Conservation (phyloP, 2,797 vertebrate genomes). For the Tapera naevia region DNA sequence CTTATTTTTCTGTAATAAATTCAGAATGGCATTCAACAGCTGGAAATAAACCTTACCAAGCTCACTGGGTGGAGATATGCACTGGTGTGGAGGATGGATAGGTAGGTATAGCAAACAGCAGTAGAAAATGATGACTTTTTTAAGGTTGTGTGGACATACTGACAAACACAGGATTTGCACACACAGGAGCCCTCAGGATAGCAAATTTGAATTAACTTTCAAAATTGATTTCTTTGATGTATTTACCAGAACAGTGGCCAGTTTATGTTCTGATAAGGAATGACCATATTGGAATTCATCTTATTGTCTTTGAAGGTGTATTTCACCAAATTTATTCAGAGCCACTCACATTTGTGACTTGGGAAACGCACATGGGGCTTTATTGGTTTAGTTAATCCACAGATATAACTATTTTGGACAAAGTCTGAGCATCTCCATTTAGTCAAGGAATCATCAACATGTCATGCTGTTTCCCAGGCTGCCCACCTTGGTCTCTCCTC, state of each 20-base stretch:
- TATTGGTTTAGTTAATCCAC: background rate
- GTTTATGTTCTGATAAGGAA: background rate
- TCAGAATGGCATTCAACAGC: background rate
- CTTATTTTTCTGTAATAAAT: background rate
- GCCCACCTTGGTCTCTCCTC: background rate
- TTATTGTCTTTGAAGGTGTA: background rate
- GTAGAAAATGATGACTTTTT: background rate
- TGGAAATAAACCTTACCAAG: background rate
- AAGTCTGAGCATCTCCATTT: background rate
- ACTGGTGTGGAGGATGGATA: background rate
- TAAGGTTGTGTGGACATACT: background rate
- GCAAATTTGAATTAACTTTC: background rate
- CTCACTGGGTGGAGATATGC: background rate
- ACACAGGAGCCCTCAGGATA: background rate
- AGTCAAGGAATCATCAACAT: background rate
- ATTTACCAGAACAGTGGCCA: background rate
- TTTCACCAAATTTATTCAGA: background rate
- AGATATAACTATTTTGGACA: background rate
- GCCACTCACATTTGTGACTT: background rate
- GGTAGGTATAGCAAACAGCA: background rate
- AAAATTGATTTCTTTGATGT: background rate
- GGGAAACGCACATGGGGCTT: background rate
- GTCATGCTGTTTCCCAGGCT: rapidly evolving
- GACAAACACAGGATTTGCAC: background rate
- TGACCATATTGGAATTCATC: background rate